A percentile compares a stretch with the other conserved stretches of the same genome.
phyloP scores from a whole-genome alignment of 2,888 invertebrate genomes.

The Tromatobia lineatoria region DNA sequence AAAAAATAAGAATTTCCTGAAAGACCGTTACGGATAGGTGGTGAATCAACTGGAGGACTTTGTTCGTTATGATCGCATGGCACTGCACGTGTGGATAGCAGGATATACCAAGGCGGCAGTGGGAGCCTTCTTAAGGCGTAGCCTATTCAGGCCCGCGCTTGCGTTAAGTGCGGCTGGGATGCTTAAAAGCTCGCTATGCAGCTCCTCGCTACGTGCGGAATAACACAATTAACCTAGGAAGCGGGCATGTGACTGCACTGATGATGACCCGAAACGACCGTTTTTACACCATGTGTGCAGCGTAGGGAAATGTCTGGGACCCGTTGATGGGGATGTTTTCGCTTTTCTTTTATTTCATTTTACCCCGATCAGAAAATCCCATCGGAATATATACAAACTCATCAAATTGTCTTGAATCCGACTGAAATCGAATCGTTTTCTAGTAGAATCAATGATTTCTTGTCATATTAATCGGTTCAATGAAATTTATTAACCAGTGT shows the following conservation, averaged over 20 bases:
- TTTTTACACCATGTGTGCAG: constrained; percentile 24
- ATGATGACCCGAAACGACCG: background rate
- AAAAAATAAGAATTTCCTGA: background rate
- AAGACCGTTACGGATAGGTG: background rate
- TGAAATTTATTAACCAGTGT: no score
- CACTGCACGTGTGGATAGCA: background rate
- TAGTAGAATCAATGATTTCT: no score
- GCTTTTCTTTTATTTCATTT: constrained; percentile 28
- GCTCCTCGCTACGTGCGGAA: background rate
- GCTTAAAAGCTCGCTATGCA: constrained; percentile 36
- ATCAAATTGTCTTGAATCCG: no score
- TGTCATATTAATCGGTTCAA: no score
- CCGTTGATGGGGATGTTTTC: background rate
- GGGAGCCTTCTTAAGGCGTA: constrained; percentile 23
- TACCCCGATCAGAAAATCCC: no score
- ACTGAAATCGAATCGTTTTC: no score
- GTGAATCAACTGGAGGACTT: background rate
- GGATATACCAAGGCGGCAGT: background rate
- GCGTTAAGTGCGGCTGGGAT: constrained; percentile 45
- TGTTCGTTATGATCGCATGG: background rate
- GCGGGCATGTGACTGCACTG: constrained; percentile 36
- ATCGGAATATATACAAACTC: no score
- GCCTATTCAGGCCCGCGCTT: constrained; percentile 43
- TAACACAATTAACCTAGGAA: constrained; percentile 4
- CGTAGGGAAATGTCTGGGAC: background rate